phyloP scores from a whole-genome alignment of 2,888 invertebrate genomes.

The Marasmarcha lunaedactyla region DNA sequence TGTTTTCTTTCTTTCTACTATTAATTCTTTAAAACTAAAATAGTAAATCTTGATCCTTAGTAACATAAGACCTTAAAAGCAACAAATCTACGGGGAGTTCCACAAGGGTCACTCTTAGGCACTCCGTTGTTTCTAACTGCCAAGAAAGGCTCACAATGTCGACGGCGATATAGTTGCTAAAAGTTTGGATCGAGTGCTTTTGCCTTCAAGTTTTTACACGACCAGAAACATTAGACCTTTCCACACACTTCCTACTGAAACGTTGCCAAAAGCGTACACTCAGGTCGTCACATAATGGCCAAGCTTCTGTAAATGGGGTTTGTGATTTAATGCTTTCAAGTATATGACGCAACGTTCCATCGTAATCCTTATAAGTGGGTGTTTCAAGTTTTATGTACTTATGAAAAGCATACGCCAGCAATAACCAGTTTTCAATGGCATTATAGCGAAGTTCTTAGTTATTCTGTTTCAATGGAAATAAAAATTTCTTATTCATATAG shows the following conservation, averaged over 20 bases:
- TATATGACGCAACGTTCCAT: conserved; percentile 36
- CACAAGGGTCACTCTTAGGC: conserved; percentile 52
- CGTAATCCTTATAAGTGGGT: conserved; percentile 38
- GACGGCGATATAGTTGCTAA: conserved; percentile 55
- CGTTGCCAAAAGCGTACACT: neutral
- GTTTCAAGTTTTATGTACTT: conserved; percentile 26
- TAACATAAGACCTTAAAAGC: conserved; percentile 38
- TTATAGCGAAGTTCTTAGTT: too few species aligned
- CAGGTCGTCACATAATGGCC: neutral
- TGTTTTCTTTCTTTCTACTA: too few species aligned
- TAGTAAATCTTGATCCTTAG: neutral
- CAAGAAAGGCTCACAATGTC: conserved; percentile 38
- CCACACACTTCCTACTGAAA: conserved; percentile 13
- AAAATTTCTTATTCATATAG: too few species aligned
- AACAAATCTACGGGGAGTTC: conserved; percentile 40
- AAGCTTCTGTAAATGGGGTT: conserved; percentile 30
- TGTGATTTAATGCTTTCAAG: conserved; percentile 48
- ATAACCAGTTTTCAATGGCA: neutral
- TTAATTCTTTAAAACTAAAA: neutral
- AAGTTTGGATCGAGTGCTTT: conserved; percentile 63
- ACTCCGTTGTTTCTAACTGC: conserved; percentile 39
- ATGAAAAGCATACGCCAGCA: conserved; percentile 3
- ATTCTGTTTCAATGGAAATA: too few species aligned
- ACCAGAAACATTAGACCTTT: conserved; percentile 27
- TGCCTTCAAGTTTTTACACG: conserved; percentile 34